Base-by-base conservation (phyloP, 2,113 vertebrate species). In the Aspidoscelis tigris region DNA sequence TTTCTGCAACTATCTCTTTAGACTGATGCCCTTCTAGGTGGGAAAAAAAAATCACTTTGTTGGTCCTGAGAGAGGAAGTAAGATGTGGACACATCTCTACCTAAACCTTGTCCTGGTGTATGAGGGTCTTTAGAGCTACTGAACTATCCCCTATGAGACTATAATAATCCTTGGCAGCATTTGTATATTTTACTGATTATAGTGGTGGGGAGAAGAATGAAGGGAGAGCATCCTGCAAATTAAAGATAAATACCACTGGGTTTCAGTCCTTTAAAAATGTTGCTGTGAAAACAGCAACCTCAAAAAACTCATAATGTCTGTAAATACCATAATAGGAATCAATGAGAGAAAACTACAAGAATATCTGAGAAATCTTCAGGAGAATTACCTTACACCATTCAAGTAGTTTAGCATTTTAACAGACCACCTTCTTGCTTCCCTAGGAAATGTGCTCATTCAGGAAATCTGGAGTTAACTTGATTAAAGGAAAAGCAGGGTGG, bases 401-500 rank as follows among this genome's bases (percentile, higher is more conserved):
- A 76, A 84, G 47, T 86, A 83, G 78, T 66, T 68, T 90, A 53
- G 55, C 64, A 74, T 85, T 92, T 90, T 90, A 90, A 87, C 89
- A 92, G 85, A 76, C 81, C 87, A 88, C 88, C 87, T 76, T 91
- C 75, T 73, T 93, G 84, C 90, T 95, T 95, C 91, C 89, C 92
- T 90, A 95, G 94, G 94, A 94, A 87, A 4, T 95, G 91, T 92
- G 95, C 94, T 96, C 93, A 96, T 91, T 90, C 91, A 93, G 95
- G 94, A 96, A 94, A 88, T 91, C 89, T 95, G 92, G 82, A 93
- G 87, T 80, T 92, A 90, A 93, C 58, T 92, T 90, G 71, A 70
- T 91, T 90, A 84, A 74, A 91, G 88, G 92, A 88, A 93, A 92
- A 94, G 87, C 93, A 76, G 77, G 26, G 50, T 2, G 21, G 66